Evolutionary conservation across 2,797 vertebrate species (phyloP).

Genomic region (Podarcis lilfordi): DNA sequence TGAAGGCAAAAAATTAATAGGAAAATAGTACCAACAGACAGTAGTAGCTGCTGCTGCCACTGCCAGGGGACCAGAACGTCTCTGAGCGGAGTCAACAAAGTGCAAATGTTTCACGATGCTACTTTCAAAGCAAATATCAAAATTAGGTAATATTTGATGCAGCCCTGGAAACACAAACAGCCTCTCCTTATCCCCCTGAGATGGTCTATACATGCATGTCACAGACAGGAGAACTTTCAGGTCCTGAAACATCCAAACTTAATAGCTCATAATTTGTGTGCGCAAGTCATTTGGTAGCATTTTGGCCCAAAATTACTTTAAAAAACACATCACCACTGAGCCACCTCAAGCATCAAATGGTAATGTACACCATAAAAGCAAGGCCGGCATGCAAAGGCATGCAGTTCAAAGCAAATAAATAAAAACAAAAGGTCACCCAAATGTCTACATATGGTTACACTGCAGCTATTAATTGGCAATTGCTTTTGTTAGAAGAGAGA

Average conservation of each 20-base stretch:
- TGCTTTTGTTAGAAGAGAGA: constrained; percentile 64
- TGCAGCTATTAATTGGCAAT: constrained; percentile 61
- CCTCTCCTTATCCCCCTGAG: neutral
- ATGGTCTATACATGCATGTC: neutral
- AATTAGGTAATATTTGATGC: neutral
- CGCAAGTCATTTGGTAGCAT: neutral
- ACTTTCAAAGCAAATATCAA: neutral
- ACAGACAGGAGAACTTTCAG: neutral
- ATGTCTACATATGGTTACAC: constrained; percentile 47
- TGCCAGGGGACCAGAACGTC: neutral
- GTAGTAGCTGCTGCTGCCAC: too few relatives aligned
- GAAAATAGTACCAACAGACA: neutral
- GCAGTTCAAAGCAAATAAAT: constrained; percentile 34
- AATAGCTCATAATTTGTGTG: neutral
- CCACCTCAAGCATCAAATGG: accelerated
- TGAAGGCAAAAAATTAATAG: neutral
- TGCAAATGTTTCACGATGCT: neutral
- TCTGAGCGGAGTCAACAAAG: neutral
- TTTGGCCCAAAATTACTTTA: accelerated
- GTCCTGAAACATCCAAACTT: neutral
- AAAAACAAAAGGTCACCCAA: constrained; percentile 33
- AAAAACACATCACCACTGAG: neutral
- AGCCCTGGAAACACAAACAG: neutral
- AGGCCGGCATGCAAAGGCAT: neutral
- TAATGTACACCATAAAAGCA: neutral